Conservation (phyloP, 2,888 invertebrate genomes). For the Drosophila macrospina region DNA sequence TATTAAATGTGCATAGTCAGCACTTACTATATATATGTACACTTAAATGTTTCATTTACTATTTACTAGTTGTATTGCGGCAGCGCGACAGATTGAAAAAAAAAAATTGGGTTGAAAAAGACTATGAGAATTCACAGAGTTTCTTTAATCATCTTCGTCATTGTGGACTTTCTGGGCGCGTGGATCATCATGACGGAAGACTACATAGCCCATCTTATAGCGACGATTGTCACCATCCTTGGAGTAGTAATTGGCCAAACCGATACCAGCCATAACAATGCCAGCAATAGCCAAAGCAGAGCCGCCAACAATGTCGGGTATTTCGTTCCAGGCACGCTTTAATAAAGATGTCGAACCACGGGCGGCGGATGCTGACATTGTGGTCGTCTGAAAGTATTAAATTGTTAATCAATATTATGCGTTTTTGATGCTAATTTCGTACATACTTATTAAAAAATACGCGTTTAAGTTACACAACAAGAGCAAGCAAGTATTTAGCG, state of each 20-base stretch:
- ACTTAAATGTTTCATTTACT: slow-evolving; percentile 53
- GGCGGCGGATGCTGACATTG: slow-evolving; percentile 80
- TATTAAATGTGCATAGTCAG: background rate
- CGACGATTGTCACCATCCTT: slow-evolving; percentile 89
- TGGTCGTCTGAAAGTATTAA: slow-evolving; percentile 21
- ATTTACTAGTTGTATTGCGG: slow-evolving; percentile 55
- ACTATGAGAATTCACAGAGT: slow-evolving; percentile 26
- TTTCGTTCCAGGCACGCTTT: slow-evolving; percentile 88
- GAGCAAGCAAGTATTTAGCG: slow-evolving; percentile 46
- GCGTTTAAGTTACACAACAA: slow-evolving; percentile 71
- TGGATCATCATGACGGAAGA: slow-evolving; percentile 90
- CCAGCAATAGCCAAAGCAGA: slow-evolving; percentile 88
- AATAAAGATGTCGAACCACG: slow-evolving; percentile 79
- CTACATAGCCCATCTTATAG: slow-evolving; percentile 88
- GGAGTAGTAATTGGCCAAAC: slow-evolving; percentile 86
- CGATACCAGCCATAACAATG: slow-evolving; percentile 86
- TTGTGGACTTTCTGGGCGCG: slow-evolving; percentile 87
- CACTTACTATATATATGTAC: slow-evolving; percentile 3
- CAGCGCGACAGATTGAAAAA: slow-evolving; percentile 24
- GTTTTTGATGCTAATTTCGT: background rate
- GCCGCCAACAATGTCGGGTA: slow-evolving; percentile 90
- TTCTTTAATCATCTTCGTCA: slow-evolving; percentile 83
- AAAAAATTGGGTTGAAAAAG: slow-evolving; percentile 32
- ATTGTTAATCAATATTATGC: background rate
- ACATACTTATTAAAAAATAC: slow-evolving; percentile 60